Evolutionary conservation across 2,888 invertebrate species (phyloP).

Genomic region (Nephrocerus scutellatus): DNA sequence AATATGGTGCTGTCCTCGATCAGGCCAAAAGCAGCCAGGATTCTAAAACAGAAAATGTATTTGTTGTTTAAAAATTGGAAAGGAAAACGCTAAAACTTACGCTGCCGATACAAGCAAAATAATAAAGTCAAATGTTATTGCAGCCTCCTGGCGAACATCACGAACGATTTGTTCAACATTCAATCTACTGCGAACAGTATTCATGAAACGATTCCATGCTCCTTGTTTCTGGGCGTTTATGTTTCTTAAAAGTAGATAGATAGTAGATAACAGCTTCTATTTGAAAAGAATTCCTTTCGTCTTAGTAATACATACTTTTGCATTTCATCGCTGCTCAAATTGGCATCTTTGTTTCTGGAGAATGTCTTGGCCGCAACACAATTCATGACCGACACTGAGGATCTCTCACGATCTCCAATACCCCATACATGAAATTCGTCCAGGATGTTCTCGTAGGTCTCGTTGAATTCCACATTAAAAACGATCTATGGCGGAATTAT

Average conservation of each 20-base stretch:
- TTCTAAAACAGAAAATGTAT: conserved; percentile 41
- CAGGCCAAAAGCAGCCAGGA: conserved; percentile 66
- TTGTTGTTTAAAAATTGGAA: not conserved
- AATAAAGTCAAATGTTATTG: conserved; percentile 70
- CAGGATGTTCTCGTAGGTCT: conserved; percentile 55
- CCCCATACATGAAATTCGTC: conserved; percentile 55
- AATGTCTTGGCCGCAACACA: conserved; percentile 51
- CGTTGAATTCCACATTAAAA: conserved; percentile 55
- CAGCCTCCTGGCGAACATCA: conserved; percentile 59
- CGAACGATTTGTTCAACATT: conserved; percentile 67
- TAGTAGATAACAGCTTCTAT: too few species aligned
- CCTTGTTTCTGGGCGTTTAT: conserved; percentile 31
- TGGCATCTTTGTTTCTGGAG: conserved; percentile 21
- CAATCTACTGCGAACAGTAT: conserved; percentile 59
- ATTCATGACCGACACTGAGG: conserved; percentile 57
- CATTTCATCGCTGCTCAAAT: too few species aligned
- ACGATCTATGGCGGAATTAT: conserved; percentile 42
- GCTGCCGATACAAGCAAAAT: conserved; percentile 65
- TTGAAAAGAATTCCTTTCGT: too few species aligned
- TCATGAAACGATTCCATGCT: conserved; percentile 58
- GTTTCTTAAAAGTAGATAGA: conserved; percentile 23
- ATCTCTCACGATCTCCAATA: conserved; percentile 55
- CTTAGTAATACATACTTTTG: too few species aligned
- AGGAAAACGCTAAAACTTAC: conserved; percentile 38
- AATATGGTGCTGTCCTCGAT: conserved; percentile 68